These are phyloP conservation scores for Rallus limicola DNA, from an alignment of 2,113 vertebrate species.

Conservation along the genomic window DNA sequence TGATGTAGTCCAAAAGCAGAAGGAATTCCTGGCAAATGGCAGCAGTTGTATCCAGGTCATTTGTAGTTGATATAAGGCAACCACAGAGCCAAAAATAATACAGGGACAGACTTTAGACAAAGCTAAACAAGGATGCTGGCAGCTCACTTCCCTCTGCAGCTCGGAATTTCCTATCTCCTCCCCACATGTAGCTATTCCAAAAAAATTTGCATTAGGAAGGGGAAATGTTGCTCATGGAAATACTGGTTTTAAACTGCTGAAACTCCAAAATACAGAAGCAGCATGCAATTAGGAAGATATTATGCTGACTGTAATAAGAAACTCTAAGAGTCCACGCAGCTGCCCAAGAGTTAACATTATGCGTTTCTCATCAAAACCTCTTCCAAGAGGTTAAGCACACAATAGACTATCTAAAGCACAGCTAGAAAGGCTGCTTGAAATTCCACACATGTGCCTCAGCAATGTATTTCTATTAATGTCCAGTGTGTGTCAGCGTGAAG, in stretches of 20 bases:
- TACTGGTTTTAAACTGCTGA: slow-evolving; percentile 28
- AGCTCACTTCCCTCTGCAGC: neutral
- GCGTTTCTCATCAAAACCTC: slow-evolving; percentile 74
- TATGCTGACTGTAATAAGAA: slow-evolving; percentile 8
- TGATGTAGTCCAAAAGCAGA: slow-evolving; percentile 4
- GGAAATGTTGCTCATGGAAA: neutral
- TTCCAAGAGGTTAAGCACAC: slow-evolving; percentile 76
- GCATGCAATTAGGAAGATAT: neutral
- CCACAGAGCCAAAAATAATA: slow-evolving; percentile 3
- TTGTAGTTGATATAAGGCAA: neutral
- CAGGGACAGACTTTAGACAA: neutral
- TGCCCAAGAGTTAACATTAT: slow-evolving; percentile 63
- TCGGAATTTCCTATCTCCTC: neutral
- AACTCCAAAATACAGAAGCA: slow-evolving; percentile 21
- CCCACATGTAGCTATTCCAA: neutral
- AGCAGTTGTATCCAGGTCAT: slow-evolving; percentile 11
- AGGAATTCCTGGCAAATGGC: slow-evolving; percentile 24
- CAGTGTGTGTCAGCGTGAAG: slow-evolving; percentile 86
- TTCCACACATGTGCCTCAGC: slow-evolving; percentile 80
- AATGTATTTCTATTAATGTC: slow-evolving; percentile 89
- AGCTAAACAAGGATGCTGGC: neutral
- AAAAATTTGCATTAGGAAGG: neutral
- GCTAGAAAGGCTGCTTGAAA: slow-evolving; percentile 77
- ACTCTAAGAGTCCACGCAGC: neutral
- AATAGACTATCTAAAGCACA: slow-evolving; percentile 81